Percentiles rank a stretch among this genome's conserved stretches.
phyloP scores from a whole-genome alignment of 2,113 vertebrate genomes.

The Neomonachus schauinslandi region DNA sequence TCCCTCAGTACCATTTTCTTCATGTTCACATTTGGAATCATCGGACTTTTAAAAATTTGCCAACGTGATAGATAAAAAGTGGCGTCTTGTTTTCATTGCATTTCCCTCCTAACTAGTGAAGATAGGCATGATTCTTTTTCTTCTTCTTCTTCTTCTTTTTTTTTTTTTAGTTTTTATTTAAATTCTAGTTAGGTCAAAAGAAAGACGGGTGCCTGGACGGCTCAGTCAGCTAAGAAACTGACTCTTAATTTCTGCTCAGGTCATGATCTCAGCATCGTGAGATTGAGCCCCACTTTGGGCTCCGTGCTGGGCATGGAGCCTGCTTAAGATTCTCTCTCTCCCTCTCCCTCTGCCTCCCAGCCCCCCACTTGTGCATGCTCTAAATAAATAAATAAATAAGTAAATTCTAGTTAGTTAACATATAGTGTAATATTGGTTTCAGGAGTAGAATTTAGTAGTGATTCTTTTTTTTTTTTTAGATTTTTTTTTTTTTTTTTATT shows the following conservation, averaged over 20 bases:
- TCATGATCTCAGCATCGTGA: not conserved
- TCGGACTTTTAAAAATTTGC: not conserved
- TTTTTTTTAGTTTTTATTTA: not conserved
- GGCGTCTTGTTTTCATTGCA: not conserved
- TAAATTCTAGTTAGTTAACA: not conserved
- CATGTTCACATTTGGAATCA: not conserved
- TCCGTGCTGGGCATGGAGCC: not conserved
- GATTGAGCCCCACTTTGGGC: not conserved
- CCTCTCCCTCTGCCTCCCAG: not conserved
- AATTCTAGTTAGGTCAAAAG: not conserved
- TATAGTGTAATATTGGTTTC: not conserved
- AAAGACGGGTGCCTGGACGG: not conserved
- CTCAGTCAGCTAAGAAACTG: not conserved
- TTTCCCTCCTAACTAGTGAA: not conserved
- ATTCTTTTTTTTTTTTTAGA: no score
- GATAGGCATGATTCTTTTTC: not conserved
- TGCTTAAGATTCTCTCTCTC: not conserved
- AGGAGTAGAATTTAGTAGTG: not conserved
- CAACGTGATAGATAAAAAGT: not conserved
- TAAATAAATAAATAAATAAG: not conserved
- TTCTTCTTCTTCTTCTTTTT: no score
- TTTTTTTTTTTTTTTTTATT: no score
- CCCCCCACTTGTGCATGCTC: no score
- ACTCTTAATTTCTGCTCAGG: not conserved
- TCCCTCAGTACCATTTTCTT: not conserved